Base-by-base conservation (phyloP, 1,140 invertebrate genomes). In the Goniozus legneri region DNA sequence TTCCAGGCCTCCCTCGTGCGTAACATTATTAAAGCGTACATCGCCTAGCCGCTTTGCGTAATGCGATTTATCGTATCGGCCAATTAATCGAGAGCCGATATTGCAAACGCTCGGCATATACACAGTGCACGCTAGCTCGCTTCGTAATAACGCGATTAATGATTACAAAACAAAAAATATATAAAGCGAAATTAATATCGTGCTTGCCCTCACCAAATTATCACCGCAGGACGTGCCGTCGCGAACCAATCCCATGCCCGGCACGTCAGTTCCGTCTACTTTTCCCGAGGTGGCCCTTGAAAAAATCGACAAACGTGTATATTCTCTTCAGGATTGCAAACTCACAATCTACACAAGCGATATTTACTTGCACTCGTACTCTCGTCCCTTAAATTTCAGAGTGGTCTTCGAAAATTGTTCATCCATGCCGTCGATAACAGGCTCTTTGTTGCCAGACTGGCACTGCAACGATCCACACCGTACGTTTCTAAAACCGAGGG, bases 221-320 rank as follows among this genome's bases (percentile, higher is more conserved):
- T 92, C 87, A 21, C 89, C 91, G 70, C 92, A 96, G n/a, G 88
- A 88, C 16, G 92, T 93, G 8, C 92, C 92, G 76, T 95, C 92
- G 48, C 82, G 79, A 16, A 95, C 90, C 42, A 95, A 76, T 1
- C 91, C 91, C 59, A 88, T 77, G 31, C 82, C 80, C 4, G 84
- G 82, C 47, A 85, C 79, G 53, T 84, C 84, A 18, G 78, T 74
- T 34, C 81, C 78, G 36, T 82, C 82, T 34, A 80, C 78, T 47
- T 53, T 67, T 2, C 58, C 60, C 19, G 52, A 53, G 8, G 65
- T 72, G 6, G 64, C 58, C 51, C 67, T 69, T 27, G 6, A n/a
- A n/a, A 20, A 56, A 27, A 44, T 30, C 8, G 16, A 6, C 24
- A 22, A 50, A 20, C 27, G 16, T 52, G 43, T 44, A 8, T 10